phyloP scores from a whole-genome alignment of 2,888 invertebrate species.

The Sminthurinus aureus region DNA sequence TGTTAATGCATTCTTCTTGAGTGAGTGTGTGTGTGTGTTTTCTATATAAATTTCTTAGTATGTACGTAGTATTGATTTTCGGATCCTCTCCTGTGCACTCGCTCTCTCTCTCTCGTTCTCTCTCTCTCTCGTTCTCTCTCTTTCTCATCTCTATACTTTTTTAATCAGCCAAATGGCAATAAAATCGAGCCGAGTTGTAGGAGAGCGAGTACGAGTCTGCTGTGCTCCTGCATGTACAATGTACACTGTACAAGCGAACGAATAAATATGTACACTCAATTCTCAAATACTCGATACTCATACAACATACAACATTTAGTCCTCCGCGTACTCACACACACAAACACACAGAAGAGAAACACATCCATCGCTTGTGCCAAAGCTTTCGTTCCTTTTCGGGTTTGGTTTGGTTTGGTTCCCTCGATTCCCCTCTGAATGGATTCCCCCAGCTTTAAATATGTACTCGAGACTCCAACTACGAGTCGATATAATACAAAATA shows the following conservation, averaged over 20 bases:
- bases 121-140: neutral
- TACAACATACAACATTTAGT: too few relatives aligned
- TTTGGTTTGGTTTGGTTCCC: conserved; percentile 57
- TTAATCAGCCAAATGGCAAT: conserved; percentile 60
- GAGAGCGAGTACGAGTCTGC: too few relatives aligned
- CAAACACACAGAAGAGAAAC: neutral
- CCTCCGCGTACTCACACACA: too few relatives aligned
- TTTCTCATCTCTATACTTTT: conserved; percentile 46
- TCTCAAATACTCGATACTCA: too few relatives aligned
- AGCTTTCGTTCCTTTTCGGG: conserved; percentile 35
- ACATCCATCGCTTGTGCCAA: conserved; percentile 8
- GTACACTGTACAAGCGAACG: neutral
- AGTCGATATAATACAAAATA: too few relatives aligned
- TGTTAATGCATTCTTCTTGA: conserved; percentile 8
- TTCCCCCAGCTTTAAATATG: conserved; percentile 39
- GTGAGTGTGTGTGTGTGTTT: conserved; percentile 6
- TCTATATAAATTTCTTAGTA: conserved; percentile 20
- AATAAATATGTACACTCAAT: neutral
- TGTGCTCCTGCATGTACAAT: too few relatives aligned
- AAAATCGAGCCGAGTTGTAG: conserved; percentile 47
- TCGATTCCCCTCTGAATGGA: conserved; percentile 42
- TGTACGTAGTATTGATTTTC: conserved; percentile 30
- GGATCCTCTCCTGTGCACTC: neutral
- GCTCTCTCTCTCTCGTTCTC: conserved; percentile 21
- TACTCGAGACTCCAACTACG: neutral